phyloP scores from a whole-genome alignment of 2,888 invertebrate species.

The Dorcus parallelipipedus region DNA sequence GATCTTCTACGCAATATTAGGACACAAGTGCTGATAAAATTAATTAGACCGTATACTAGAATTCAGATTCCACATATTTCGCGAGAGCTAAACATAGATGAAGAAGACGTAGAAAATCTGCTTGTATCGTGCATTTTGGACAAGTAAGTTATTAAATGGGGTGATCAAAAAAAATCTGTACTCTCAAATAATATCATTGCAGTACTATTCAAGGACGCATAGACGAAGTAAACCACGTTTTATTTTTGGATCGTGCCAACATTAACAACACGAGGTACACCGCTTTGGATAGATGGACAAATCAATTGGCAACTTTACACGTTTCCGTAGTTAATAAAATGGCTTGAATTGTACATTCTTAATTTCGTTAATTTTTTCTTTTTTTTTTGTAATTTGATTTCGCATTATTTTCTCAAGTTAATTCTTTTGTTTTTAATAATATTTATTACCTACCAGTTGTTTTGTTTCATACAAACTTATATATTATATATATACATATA shows the following conservation, averaged over 20 bases:
- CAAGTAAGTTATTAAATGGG: slow-evolving; percentile 62
- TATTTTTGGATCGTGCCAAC: slow-evolving; percentile 79
- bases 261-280: slow-evolving; percentile 83
- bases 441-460: too few relatives aligned
- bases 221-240: slow-evolving; percentile 91
- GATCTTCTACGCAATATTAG: slow-evolving; percentile 93
- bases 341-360: slow-evolving; percentile 37
- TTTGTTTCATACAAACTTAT: too few relatives aligned
- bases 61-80: slow-evolving; percentile 98
- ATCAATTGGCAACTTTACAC: slow-evolving; percentile 84
- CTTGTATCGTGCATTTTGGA: slow-evolving; percentile 97
- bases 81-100: slow-evolving; percentile 88
- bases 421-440: too few relatives aligned
- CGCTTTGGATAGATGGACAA: slow-evolving; percentile 95
- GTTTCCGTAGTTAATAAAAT: slow-evolving; percentile 91
- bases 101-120: slow-evolving; percentile 91
- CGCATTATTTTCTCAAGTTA: too few relatives aligned
- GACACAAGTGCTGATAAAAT: slow-evolving; percentile 93
- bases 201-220: slow-evolving; percentile 84
- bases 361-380: too few relatives aligned
- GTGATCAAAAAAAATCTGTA: neutral
- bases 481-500: too few relatives aligned
- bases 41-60: slow-evolving; percentile 96
- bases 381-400: too few relatives aligned
- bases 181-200: slow-evolving; percentile 27